A percentile compares a stretch with the other conserved stretches of the same genome.
Conservation (phyloP, 1,140 invertebrate genomes). For the Saxidomus purpurata region DNA sequence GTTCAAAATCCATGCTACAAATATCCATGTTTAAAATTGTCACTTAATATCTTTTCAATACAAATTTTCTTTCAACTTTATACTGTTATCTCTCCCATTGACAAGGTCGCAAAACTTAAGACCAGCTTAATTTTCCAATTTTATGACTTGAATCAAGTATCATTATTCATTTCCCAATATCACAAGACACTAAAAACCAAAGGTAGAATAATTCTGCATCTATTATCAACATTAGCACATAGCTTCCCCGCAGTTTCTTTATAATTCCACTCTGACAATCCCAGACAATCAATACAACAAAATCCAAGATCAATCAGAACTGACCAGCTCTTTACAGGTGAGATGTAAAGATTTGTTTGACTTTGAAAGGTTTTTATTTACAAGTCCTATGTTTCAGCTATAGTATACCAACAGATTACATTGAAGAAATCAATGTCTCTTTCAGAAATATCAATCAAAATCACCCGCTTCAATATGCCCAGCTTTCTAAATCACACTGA, state of each 20-base stretch:
- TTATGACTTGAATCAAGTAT: background rate
- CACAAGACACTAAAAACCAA: too few relatives aligned
- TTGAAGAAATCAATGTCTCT: slow-evolving; percentile 5
- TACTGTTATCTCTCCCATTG: too few relatives aligned
- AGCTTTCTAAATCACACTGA: too few relatives aligned
- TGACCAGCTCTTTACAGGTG: background rate
- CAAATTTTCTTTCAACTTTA: too few relatives aligned
- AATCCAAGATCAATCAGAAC: background rate
- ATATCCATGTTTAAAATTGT: too few relatives aligned
- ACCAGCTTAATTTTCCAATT: background rate
- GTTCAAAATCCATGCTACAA: too few relatives aligned
- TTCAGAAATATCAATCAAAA: background rate
- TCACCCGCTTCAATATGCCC: too few relatives aligned
- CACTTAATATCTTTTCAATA: too few relatives aligned
- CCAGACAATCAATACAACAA: slow-evolving; percentile 1
- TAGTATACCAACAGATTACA: slow-evolving; percentile 4
- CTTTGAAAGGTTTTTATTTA: slow-evolving; percentile 7
- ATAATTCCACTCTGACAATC: background rate
- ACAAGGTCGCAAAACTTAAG: background rate
- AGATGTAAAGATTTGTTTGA: slow-evolving; percentile 33
- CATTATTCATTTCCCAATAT: background rate
- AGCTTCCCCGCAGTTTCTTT: background rate
- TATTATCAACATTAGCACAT: background rate
- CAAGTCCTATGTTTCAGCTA: background rate
- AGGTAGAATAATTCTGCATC: background rate